phyloP scores from a whole-genome alignment of 2,113 vertebrate species.

The Vidua chalybeata region DNA sequence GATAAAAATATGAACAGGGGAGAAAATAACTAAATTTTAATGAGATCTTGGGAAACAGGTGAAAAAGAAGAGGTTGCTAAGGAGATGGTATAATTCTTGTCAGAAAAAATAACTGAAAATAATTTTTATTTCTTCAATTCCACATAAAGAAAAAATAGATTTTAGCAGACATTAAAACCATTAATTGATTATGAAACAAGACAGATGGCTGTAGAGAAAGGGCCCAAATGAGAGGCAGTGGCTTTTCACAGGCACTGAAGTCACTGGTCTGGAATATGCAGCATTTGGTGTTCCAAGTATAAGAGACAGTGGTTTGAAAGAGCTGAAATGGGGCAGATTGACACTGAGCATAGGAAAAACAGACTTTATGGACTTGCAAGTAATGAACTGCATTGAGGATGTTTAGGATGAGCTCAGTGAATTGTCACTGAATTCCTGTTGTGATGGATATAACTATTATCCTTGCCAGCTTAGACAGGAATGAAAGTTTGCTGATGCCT shows the following conservation, averaged over 20 bases:
- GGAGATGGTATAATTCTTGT: neutral
- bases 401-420: neutral
- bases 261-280: neutral
- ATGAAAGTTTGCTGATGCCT: conserved; percentile 1
- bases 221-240: neutral
- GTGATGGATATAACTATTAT: neutral
- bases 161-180: neutral
- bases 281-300: neutral
- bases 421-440: neutral
- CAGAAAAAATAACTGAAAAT: neutral
- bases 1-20: neutral
- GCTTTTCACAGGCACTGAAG: neutral
- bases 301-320: neutral
- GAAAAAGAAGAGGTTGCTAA: neutral
- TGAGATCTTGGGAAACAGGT: neutral
- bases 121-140: neutral
- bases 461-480: neutral
- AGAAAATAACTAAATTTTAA: neutral
- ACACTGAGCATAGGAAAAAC: neutral
- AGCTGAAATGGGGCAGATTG: neutral
- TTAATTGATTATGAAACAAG: neutral
- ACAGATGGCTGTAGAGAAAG: neutral
- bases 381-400: neutral
- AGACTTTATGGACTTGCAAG: neutral
- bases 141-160: neutral